A percentile compares a stretch with the other conserved stretches of the same genome.
phyloP scores from a whole-genome alignment of 2,888 invertebrate species.

The Eupithecia dodoneata region DNA sequence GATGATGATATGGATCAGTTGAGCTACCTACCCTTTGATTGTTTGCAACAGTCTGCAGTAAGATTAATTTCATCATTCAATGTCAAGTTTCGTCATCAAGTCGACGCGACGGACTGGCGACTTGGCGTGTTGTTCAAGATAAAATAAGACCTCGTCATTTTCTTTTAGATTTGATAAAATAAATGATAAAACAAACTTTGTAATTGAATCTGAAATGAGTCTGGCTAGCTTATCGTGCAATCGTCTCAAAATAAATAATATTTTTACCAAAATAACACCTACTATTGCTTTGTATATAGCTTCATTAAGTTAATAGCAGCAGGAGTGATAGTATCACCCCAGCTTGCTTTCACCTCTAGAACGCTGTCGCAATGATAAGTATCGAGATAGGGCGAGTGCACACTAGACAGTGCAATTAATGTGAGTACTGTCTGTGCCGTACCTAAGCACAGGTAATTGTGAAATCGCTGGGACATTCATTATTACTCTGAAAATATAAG shows the following conservation, averaged over 20 bases:
- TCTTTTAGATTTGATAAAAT: not conserved
- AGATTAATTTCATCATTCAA: too few species aligned
- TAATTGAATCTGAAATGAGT: not conserved
- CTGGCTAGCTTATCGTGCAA: not conserved
- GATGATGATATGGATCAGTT: not conserved
- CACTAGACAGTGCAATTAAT: constrained; percentile 36
- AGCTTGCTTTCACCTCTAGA: constrained; percentile 18
- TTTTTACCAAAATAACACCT: not conserved
- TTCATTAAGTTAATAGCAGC: not conserved
- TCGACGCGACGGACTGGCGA: too few species aligned
- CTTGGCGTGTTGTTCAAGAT: not conserved
- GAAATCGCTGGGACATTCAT: not conserved
- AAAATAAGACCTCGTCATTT: not conserved
- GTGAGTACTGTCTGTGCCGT: constrained; percentile 26
- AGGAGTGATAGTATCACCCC: constrained; percentile 8
- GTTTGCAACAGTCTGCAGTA: not conserved
- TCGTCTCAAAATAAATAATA: not conserved
- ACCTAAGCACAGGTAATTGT: constrained; percentile 3
- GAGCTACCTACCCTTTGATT: not conserved
- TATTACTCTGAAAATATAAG: not conserved
- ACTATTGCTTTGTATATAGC: not conserved
- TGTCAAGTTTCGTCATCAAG: too few species aligned
- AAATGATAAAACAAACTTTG: not conserved
- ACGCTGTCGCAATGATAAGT: constrained; percentile 14
- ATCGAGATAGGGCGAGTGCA: constrained; percentile 20